Conservation (phyloP, 2,888 invertebrate genomes). For the Notocelia uddmanniana region DNA sequence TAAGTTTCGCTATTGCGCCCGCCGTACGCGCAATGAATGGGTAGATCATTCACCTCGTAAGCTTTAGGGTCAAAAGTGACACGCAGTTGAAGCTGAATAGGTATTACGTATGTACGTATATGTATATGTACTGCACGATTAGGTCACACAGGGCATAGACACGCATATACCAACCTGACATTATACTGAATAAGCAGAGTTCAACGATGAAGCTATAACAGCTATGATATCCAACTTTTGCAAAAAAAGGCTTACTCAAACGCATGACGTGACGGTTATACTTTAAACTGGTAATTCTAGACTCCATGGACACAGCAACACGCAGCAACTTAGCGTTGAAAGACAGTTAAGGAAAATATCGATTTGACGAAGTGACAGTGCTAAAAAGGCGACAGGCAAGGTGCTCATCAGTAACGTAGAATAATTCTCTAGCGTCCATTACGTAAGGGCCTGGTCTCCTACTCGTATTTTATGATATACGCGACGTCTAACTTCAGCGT, state of each 20-base stretch:
- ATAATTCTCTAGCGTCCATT: neutral
- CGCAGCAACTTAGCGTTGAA: neutral
- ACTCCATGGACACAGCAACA: neutral
- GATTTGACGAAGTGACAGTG: neutral
- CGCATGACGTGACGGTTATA: too few species aligned
- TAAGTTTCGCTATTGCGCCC: slow-evolving; percentile 27
- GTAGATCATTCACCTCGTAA: slow-evolving; percentile 40
- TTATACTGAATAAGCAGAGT: neutral
- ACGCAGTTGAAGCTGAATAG: neutral
- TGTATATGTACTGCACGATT: neutral
- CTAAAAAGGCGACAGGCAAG: neutral
- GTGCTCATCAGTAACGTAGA: neutral
- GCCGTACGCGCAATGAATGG: slow-evolving; percentile 25
- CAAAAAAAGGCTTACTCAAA: too few species aligned
- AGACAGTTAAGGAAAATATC: neutral
- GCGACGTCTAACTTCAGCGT: too few species aligned
- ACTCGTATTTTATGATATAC: too few species aligned
- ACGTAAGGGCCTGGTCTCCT: too few species aligned
- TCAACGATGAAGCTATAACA: neutral
- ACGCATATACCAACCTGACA: neutral
- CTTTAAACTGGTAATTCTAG: neutral
- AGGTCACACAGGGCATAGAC: neutral
- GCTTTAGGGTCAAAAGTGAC: slow-evolving; percentile 11
- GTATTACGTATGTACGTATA: neutral
- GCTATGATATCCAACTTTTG: too few species aligned